A percentile compares a stretch with the other conserved stretches of the same genome.
Conservation (phyloP, 2,113 vertebrate species). For the Dicerorhinus sumatrensis region DNA sequence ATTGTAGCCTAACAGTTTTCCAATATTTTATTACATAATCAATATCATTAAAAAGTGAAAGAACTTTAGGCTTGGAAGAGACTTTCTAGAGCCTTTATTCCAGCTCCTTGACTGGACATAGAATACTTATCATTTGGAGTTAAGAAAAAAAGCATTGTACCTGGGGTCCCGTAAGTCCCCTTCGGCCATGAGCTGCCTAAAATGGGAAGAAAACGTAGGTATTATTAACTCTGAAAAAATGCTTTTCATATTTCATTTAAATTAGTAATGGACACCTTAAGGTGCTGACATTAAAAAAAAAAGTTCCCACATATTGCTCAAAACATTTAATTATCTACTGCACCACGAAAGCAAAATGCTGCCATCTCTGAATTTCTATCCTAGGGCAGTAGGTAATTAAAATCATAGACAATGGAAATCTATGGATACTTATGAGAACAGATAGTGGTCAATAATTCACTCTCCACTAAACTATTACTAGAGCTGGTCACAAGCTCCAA, state of each 20-base stretch:
- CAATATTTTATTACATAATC: background rate
- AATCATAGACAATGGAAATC: background rate
- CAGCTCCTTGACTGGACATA: background rate
- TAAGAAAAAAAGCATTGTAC: slow-evolving; percentile 54
- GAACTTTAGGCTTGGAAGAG: background rate
- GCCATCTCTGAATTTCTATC: background rate
- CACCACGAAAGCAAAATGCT: background rate
- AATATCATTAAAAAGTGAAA: background rate
- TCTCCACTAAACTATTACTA: background rate
- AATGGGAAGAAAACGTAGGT: background rate
- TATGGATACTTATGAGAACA: background rate
- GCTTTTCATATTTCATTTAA: background rate
- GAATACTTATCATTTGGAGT: background rate
- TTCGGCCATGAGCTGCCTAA: slow-evolving; percentile 75
- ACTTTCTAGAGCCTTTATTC: background rate
- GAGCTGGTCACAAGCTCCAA: background rate
- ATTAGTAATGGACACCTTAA: background rate
- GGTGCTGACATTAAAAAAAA: background rate
- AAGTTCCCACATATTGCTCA: background rate
- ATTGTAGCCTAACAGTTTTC: slow-evolving; percentile 13
- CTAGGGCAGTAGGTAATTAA: background rate
- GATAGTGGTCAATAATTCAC: background rate
- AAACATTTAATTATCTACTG: background rate
- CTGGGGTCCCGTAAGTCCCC: slow-evolving; percentile 66
- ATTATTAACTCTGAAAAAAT: background rate